These are phyloP conservation scores for Acomys russatus DNA, from an alignment of 2,797 vertebrate genomes.

Conservation along the genomic window DNA sequence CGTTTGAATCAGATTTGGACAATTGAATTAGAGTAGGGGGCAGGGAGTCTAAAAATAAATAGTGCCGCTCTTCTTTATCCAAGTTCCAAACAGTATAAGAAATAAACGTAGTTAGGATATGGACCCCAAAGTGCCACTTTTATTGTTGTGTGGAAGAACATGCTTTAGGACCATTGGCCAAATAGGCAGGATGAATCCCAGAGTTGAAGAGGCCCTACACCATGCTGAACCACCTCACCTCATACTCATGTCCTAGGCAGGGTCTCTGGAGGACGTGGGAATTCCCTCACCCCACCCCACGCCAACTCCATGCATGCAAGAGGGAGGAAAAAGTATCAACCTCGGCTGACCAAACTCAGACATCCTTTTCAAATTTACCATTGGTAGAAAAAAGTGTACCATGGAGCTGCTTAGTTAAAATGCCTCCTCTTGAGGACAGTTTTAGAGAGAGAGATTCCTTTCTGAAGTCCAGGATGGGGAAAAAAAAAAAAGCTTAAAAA, in stretches of 20 bases:
- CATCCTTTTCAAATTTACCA: constrained; percentile 14
- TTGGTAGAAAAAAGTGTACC: background rate
- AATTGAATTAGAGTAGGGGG: background rate
- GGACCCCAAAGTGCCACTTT: constrained; percentile 22
- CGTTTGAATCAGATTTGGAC: background rate
- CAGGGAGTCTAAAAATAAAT: background rate
- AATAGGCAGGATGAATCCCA: background rate
- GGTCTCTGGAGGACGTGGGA: rapidly evolving
- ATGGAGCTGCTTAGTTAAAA: background rate
- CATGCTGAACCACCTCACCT: no score
- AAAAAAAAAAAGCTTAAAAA: background rate
- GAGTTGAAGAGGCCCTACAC: background rate
- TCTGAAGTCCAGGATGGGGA: background rate
- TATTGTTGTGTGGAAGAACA: background rate
- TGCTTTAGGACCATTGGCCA: background rate
- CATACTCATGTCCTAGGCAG: background rate
- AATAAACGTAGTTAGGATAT: constrained; percentile 8
- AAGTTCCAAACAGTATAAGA: constrained; percentile 38
- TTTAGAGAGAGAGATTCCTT: background rate
- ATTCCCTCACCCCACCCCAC: background rate
- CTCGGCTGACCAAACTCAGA: background rate
- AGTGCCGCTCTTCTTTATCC: constrained; percentile 1
- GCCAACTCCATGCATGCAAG: background rate
- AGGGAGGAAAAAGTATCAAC: background rate
- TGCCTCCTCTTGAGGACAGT: background rate